Evolutionary conservation across 2,113 vertebrate genomes (phyloP), one percentile per base, ranked within the genome.

Genomic region (Sarotherodon lohbergeri): DNA sequence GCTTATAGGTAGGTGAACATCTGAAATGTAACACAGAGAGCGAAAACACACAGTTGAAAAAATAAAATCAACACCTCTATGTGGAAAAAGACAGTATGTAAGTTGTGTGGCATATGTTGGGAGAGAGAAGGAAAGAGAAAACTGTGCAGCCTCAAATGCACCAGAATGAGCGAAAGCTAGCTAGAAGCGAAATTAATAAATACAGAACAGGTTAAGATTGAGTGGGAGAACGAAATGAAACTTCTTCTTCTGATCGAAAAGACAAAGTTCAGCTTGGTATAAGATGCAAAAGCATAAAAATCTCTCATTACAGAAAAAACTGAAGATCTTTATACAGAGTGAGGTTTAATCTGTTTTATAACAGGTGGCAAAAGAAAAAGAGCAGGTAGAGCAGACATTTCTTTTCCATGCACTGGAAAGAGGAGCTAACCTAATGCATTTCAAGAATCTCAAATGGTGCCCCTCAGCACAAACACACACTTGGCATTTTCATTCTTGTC

Each of bases 1-100:
- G 56, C 97, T 99, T 85, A 97, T 99, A 90, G 98, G 98, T 98
- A 95, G 54, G 95, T 92, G 43, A 48, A 68, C 73, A 78, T 52
- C 41, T 56, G 48, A 89, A 63, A 86, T 29, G 22, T 34, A 56
- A 83, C 17, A 52, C 32, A 16, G 7, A 57, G 3, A 81, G 13
- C 19, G 7, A 39, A 78, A 79, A 59, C 27, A 59, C 27, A 55
- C 11, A 5, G 9, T 17, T 1, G 12, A 10, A n/a, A 80, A 36
- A 36, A 41, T 39, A 2, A 86, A 56, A 83, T 39, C n/a, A 89
- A 68, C 9, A 71, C 32, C 41, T 84, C 54, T 78, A 59, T 39
- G 54, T 50, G 55, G 57, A 81, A 46, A 76, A 79, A 73, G 54
- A 54, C 2, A 5, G 11, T 9, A 32, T 57, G 13, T 13, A 16